phyloP scores from a whole-genome alignment of 2,888 invertebrate genomes.

The Drosophila neutralis region DNA sequence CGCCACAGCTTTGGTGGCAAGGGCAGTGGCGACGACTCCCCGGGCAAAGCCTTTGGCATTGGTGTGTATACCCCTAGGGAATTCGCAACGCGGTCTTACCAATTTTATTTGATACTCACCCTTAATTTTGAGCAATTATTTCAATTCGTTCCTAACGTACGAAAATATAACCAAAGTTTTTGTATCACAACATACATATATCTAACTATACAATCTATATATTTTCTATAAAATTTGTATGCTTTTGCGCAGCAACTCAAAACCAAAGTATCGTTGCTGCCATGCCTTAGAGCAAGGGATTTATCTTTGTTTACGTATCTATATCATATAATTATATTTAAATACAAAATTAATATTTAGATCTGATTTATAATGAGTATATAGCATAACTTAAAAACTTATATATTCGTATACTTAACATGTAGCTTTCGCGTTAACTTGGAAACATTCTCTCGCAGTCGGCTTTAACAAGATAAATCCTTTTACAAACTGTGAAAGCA shows the following conservation, averaged over 20 bases:
- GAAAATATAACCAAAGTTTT: conserved; percentile 51
- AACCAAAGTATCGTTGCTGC: conserved; percentile 50
- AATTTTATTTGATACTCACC: conserved; percentile 56
- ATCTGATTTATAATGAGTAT: conserved; percentile 25
- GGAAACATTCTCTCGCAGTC: conserved; percentile 30
- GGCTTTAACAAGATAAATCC: conserved; percentile 70
- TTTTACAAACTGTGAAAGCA: conserved; percentile 40
- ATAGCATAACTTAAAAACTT: conserved; percentile 46
- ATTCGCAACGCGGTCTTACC: conserved; percentile 9
- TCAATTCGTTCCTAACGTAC: conserved; percentile 31
- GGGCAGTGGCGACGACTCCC: conserved; percentile 86
- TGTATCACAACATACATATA: conserved; percentile 55
- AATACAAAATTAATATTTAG: conserved; percentile 25
- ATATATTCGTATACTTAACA: conserved; percentile 27
- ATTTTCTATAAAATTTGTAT: conserved; percentile 42
- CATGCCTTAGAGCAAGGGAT: conserved; percentile 68
- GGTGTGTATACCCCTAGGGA: conserved; percentile 86
- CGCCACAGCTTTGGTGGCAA: conserved; percentile 88
- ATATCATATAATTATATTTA: background rate
- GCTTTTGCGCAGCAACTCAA: conserved; percentile 69
- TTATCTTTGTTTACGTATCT: conserved; percentile 63
- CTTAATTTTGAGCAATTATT: conserved; percentile 63
- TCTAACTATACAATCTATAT: conserved; percentile 44
- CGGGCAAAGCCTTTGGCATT: conserved; percentile 92
- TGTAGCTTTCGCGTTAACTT: conserved; percentile 34